These are phyloP conservation scores for Epinotia brunnichana DNA, from an alignment of 2,888 invertebrate genomes.

Conservation along the genomic window DNA sequence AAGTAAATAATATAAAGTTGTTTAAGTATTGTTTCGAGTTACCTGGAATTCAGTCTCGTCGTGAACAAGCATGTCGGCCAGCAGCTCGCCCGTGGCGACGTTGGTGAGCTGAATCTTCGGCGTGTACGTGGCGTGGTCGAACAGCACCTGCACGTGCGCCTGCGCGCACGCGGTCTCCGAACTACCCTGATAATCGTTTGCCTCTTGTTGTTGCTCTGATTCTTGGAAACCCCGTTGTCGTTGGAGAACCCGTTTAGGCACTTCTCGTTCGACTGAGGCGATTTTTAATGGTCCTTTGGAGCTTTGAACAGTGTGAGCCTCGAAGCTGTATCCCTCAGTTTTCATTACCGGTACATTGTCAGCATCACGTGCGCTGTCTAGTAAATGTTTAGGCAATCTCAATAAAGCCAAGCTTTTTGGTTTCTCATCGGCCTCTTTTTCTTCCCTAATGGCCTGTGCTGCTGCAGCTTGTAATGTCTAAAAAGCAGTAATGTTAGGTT, in stretches of 20 bases:
- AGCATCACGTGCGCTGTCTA: constrained; percentile 66
- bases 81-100: constrained; percentile 73
- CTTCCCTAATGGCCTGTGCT: constrained; percentile 63
- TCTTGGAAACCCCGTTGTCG: no score
- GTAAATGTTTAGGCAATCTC: constrained; percentile 69
- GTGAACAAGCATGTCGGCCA: constrained; percentile 85
- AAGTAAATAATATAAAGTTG: no score
- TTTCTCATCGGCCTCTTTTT: constrained; percentile 54
- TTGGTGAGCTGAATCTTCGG: constrained; percentile 83
- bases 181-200: constrained; percentile 57
- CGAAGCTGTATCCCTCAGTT: constrained; percentile 41
- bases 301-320: constrained; percentile 1
- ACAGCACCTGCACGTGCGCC: constrained; percentile 69
- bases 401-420: constrained; percentile 55
- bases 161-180: constrained; percentile 62
- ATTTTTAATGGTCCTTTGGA: constrained; percentile 44
- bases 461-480: constrained; percentile 73
- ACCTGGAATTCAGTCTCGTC: constrained; percentile 85
- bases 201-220: constrained; percentile 55
- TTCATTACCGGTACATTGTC: constrained; percentile 57
- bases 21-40: constrained; percentile 41
- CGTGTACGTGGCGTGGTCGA: constrained; percentile 83
- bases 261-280: constrained; percentile 46
- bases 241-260: constrained; percentile 61
- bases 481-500: constrained; percentile 13